Base-by-base conservation (phyloP, 2,797 vertebrate genomes). In the Cygnus olor region DNA sequence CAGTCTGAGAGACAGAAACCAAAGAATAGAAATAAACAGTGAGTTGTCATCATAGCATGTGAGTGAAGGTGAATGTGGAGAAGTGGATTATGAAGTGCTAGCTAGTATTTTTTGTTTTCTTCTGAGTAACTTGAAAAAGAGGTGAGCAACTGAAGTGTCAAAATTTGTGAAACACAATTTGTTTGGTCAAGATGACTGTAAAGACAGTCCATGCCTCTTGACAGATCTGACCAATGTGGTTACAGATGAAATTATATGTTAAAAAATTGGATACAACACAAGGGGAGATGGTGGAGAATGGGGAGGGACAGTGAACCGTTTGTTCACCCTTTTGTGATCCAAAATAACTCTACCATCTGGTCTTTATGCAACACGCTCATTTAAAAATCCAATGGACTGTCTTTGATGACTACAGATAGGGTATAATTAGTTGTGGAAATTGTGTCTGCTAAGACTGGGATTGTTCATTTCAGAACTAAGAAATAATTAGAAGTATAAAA, bases 271-370 rank as follows among this genome's bases (percentile, higher is more conserved):
- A 78, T 30, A 21, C 12, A 66, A 40, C 9, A 34, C 45, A 86
- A 9, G 58, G 34, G 66, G 24, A 76, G 34, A 47, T 54, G 44
- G 6, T 73, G 11, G 56, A 45, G 34, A 61, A 65, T 10, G 0
- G 4, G 17, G 2, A 54, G 10, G 12, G 6, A 28, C 83, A 79
- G 47, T 16, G 45, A 71, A 54, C 18, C 0, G 0, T 78, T 78
- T 4, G 5, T 88, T 74, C 21, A 32, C 7, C 6, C 14, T 86
- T 10, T n/a, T 51, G 11, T 53, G 24, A 14, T 84, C 58, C 16
- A 64, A 44, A 79, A 84, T 36, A 71, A 63, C 34, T 47, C 38
- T 73, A 24, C 78, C 70, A 70, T 13, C 44, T 86, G 24, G 63
- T 36, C 36, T 85, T 68, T 85, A 19, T 24, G 14, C 3, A 6